These are phyloP conservation scores for Nibea coibor DNA, from an alignment of 2,113 vertebrate species.

Conservation along the genomic window DNA sequence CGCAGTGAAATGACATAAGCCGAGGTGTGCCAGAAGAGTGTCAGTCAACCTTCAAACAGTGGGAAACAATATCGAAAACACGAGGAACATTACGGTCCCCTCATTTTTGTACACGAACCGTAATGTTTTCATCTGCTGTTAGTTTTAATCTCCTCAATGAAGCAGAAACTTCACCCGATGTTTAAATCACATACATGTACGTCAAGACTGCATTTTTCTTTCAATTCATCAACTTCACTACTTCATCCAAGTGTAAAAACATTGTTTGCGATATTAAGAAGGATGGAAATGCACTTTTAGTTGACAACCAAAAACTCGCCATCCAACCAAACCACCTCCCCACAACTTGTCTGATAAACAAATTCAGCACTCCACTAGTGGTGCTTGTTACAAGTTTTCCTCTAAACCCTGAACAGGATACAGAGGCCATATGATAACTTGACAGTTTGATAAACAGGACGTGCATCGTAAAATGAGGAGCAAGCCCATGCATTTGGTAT, in stretches of 20 bases:
- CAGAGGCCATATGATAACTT: background rate
- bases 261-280: background rate
- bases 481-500: constrained; percentile 22
- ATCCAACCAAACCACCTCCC: background rate
- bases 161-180: background rate
- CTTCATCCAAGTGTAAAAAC: background rate
- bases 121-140: background rate
- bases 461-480: constrained; percentile 20
- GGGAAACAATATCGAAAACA: background rate
- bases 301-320: background rate
- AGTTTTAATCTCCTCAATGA: background rate
- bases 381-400: background rate
- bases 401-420: background rate
- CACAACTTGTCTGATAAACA: background rate
- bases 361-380: background rate
- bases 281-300: background rate
- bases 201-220: background rate
- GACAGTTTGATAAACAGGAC: constrained; percentile 6
- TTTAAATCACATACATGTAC: background rate
- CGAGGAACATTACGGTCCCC: background rate
- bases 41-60: background rate
- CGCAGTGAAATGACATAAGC: background rate
- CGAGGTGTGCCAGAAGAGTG: background rate
- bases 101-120: background rate
- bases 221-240: background rate